Evolutionary conservation across 2,797 vertebrate species (phyloP), one percentile per base, ranked within the genome.

Genomic region (Malurus splendens): DNA sequence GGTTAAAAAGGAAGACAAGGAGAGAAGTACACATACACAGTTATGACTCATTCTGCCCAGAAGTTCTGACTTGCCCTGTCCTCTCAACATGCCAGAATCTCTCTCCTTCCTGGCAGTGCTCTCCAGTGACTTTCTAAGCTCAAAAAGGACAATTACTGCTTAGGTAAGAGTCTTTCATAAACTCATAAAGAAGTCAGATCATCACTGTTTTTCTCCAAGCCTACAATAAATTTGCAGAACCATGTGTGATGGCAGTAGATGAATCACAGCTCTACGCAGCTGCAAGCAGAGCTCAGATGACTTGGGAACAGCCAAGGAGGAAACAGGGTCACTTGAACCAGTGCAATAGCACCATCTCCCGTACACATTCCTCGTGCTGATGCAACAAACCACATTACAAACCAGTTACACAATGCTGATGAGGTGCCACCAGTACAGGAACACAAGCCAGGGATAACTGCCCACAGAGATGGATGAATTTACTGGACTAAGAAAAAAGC

Each of bases 291-390:
- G 51, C 74, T 79, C 85, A 67, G 25, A 41, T 54, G 78, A 55
- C 52, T 62, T 3, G 24, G 32, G 28, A 61, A 59, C 25, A 66
- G 68, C 18, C 33, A 13, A 23, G 48, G 59, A 82, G 56, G 86
- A 56, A 83, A 68, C 0, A 3, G 7, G 42, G 45, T 83, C 87
- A 71, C 70, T 50, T 70, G 54, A 94, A 90, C 39, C 32, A 74
- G 92, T 30, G 71, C 93, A 96, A 97, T 82, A 96, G 96, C 64
- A 94, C 96, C 97, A 96, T 86, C 97, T 96, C 95, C 77, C 0
- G 96, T 68, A 87, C 57, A 32, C 45, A 67, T 11, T 48, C 79
- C 78, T 82, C 19, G 1, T 5, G 64, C n/a, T 92, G 92, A 83
- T 54, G 80, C 82, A 92, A 92, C 18, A 83, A 91, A 85, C 82